phyloP scores from a whole-genome alignment of 2,797 vertebrate genomes.

The Ceyx erithaca region DNA sequence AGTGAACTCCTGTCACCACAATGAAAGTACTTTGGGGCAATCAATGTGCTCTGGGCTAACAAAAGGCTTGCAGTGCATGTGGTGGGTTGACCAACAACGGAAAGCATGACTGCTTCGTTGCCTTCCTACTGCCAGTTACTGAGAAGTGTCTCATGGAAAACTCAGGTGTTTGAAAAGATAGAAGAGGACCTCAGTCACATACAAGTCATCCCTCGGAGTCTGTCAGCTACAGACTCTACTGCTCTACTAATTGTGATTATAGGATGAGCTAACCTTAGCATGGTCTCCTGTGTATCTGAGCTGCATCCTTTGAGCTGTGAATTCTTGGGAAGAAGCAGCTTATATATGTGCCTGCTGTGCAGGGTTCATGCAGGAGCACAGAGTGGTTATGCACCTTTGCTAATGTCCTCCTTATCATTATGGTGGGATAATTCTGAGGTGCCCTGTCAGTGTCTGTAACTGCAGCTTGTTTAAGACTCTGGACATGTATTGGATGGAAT shows the following conservation, averaged over 20 bases:
- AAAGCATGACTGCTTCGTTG: background rate
- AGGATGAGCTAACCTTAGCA: background rate
- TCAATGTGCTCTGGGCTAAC: background rate
- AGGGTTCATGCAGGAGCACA: background rate
- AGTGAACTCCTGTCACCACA: background rate
- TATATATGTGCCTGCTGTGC: background rate
- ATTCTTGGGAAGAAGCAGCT: background rate
- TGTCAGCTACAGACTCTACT: background rate
- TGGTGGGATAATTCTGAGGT: background rate
- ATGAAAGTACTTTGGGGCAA: background rate
- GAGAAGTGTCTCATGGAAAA: background rate
- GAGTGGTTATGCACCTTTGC: background rate
- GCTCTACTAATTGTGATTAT: background rate
- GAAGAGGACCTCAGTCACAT: background rate
- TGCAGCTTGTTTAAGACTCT: background rate
- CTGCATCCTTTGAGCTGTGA: background rate
- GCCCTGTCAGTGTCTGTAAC: background rate
- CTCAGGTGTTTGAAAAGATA: background rate
- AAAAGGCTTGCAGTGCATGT: background rate
- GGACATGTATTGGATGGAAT: background rate
- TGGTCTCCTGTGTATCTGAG: background rate
- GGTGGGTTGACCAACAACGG: background rate
- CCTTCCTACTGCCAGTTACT: background rate
- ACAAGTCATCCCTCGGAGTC: background rate
- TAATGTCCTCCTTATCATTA: background rate